Conservation (phyloP, 2,797 vertebrate species). For the Fistularia tabacaria region DNA sequence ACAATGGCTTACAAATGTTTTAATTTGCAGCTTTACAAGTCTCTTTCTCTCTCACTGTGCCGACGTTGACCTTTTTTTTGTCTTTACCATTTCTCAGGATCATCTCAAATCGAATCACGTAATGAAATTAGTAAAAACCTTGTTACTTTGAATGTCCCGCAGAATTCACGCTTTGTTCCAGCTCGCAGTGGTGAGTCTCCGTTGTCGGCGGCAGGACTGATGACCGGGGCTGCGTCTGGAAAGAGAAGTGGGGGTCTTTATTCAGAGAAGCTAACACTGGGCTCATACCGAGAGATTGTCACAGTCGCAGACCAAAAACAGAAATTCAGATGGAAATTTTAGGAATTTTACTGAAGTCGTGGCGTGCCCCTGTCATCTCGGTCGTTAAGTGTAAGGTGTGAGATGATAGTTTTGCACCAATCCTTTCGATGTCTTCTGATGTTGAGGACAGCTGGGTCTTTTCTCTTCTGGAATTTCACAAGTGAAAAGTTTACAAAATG, state of each 20-base stretch:
- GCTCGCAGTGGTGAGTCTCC: slow-evolving; percentile 37
- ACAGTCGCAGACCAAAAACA: too few species aligned
- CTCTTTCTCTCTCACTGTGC: slow-evolving; percentile 9
- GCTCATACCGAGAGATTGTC: too few species aligned
- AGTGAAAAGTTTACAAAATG: too few species aligned
- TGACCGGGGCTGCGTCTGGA: background rate
- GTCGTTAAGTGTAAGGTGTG: too few species aligned
- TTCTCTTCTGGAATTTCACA: too few species aligned
- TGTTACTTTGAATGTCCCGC: slow-evolving; percentile 55
- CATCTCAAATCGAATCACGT: slow-evolving; percentile 65
- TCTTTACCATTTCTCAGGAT: slow-evolving; percentile 41
- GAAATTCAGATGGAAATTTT: too few species aligned
- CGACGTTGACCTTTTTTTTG: slow-evolving; percentile 42
- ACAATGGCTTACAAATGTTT: too few species aligned
- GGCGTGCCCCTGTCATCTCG: too few species aligned
- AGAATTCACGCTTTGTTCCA: slow-evolving; percentile 61
- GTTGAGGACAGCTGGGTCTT: too few species aligned
- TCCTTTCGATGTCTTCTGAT: too few species aligned
- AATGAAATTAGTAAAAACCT: slow-evolving; percentile 62
- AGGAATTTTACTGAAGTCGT: too few species aligned
- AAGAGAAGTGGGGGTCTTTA: slow-evolving; percentile 7
- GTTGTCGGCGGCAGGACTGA: slow-evolving; percentile 10
- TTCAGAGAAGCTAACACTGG: slow-evolving; percentile 22
- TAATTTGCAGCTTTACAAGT: background rate
- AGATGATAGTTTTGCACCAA: too few species aligned